Evolutionary conservation across 92 coral and sea anemone species (phyloP), one percentile per base, ranked within the genome.

Genomic region (Porites cylindrica): DNA sequence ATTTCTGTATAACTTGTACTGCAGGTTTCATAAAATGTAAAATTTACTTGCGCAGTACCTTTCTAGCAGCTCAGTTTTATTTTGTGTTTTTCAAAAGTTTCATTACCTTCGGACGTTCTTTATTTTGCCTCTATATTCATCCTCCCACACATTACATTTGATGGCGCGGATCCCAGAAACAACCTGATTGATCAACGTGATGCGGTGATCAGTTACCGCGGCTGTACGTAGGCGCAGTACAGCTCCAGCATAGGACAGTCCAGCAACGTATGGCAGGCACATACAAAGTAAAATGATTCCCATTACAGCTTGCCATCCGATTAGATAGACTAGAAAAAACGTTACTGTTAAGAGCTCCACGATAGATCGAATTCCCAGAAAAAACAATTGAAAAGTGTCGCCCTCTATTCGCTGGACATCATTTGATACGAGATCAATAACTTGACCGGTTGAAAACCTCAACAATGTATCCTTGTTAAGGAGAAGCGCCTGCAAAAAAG

Each of bases 371-470:
- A 47, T 1, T n/a, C 8, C 50, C 58, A 24, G 4, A 26, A 60
- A 56, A 58, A 24, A 2, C 38, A 14, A 20, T 38, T 20, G 24
- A 10, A 67, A 13, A 13, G 26, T 0, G 3, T 60, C 80, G 8
- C 26, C 80, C 19, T 26, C 80, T 21, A 76, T 20, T 26, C 80
- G 65, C 26, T 76, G 80, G 23, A 76, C 78, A 38, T 72, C 59
- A 18, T 72, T 72, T 72, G 76, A 72, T 72, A 72, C 23, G n/a
- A 72, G 76, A 56, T 72, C 76, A 72, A 72, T 72, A 53, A 72
- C 76, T 8, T 20, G 59, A 43, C 76, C 76, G 2, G 59, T 17
- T 72, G 76, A 72, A 72, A 72, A 38, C 20, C 10, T 29, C 9
- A 43, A 16, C 20, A 72, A 72, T 2, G 29, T 8, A 72, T 17